phyloP scores from a whole-genome alignment of 1,140 invertebrate species.

The Drosophila pseudoananassae region DNA sequence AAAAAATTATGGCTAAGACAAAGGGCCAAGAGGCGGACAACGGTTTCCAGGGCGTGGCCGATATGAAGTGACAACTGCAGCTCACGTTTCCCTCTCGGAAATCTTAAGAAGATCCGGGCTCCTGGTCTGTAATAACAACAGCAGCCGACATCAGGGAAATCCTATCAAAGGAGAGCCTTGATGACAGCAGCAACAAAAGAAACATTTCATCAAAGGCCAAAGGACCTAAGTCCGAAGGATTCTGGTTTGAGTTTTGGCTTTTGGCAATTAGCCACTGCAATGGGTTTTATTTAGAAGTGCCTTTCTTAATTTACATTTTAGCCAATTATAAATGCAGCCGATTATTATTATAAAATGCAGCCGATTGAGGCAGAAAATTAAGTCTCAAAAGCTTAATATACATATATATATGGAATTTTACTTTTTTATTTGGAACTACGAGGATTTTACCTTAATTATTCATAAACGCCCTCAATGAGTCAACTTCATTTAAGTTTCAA shows the following conservation, averaged over 20 bases:
- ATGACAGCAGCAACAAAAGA: background rate
- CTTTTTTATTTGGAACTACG: background rate
- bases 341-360: background rate
- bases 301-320: background rate
- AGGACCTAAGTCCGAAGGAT: background rate
- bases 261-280: slow-evolving; percentile 16
- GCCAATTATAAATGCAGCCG: background rate
- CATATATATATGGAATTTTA: background rate
- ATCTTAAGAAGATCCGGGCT: background rate
- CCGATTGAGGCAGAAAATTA: too few relatives aligned
- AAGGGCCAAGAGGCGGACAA: slow-evolving; percentile 14
- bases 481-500: background rate
- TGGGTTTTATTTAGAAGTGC: slow-evolving; percentile 5
- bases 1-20: slow-evolving; percentile 29
- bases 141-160: background rate
- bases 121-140: background rate
- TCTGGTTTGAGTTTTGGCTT: background rate
- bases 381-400: background rate
- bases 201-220: background rate
- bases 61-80: slow-evolving; percentile 38
- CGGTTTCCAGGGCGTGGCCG: slow-evolving; percentile 6
- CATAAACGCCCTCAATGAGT: background rate
- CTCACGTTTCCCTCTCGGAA: slow-evolving; percentile 1
- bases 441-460: background rate
- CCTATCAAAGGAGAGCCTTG: background rate